Base-by-base conservation (phyloP, 2,113 vertebrate species). In the Gnathonemus echidnorhynchus region DNA sequence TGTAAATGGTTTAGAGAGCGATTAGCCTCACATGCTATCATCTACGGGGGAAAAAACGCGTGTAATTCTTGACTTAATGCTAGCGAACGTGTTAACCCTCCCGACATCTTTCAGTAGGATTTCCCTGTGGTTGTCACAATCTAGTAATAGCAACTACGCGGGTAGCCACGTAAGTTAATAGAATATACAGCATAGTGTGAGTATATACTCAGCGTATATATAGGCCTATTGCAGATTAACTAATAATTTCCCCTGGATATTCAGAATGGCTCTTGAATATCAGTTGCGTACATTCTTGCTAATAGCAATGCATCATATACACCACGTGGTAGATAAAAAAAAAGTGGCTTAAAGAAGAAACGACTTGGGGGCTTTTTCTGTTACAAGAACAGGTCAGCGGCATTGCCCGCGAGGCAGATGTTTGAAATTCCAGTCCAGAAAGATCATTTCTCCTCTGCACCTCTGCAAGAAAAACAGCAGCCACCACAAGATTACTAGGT, bases 401-500 rank as follows among this genome's bases (percentile, higher is more conserved):
- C 77, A 45, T 93, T 87, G 88, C 31, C 48, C 27, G 24, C 45
- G n/a, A 86, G 46, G 21, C 46, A 86, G 39, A 83, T 88, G 88
- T 58, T 90, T 89, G 87, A 91, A 74, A 92, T 95, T 94, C 93
- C 94, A 92, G 91, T 90, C 88, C 11, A 92, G 91, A 89, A 91
- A 91, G 92, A 91, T 91, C 87, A 48, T 93, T 93, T 92, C 93
- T 93, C 91, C n/a, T n/a, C n/a, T n/a, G n/a, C 93, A 93, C 94
- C 93, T 92, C 48, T 87, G 87, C 56, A 91, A 42, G 90, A 90
- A 92, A 86, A 52, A 90, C 13, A 62, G n/a, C n/a, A 70, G 27
- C 27, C 27, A 70, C 62, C 62, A 70, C 10, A 70, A 93, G 93
- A 94, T 93, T 92, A 94, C 91, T 91, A 92, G 92, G 88, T 92